Evolutionary conservation across 2,797 vertebrate genomes (phyloP), one percentile per base, ranked within the genome.

Genomic region (Ceryle rudis): DNA sequence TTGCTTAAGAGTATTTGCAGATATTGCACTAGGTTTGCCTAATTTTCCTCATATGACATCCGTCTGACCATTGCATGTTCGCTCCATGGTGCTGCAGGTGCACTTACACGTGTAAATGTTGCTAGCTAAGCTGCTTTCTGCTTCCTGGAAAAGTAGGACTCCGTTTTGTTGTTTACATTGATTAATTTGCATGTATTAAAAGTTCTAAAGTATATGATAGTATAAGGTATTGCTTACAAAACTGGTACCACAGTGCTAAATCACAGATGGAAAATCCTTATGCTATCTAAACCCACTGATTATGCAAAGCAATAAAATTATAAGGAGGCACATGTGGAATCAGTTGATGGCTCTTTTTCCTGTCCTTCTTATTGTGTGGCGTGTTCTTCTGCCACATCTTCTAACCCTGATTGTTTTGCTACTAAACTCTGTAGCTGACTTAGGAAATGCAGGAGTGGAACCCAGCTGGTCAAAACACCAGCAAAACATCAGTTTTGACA

Each of bases 91-190:
- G 35, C 58, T 91, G 52, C 35, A 75, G 51, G 28, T 73, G n/a
- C 4, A 23, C 11, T 58, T 31, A 5, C 1, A 11, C 8, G 0
- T 18, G 14, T 73, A 28, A 65, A 31, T 1, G 0, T 73, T 67
- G 41, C 28, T 78, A 74, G 29, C n/a, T 64, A 7, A 62, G 23
- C 64, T 73, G 29, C 47, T 81, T 72, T 44, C 54, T 61, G 35
- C 21, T 13, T 66, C 31, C 85, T 60, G 58, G 52, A 64, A 87
- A 65, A 65, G 26, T 33, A 90, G 31, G 5, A 23, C 39, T 69
- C 29, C 35, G 11, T 51, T 28, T 74, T 2, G 0, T 72, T 85
- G 26, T 82, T 96, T 80, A 64, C 39, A 13, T 0, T 79, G 37
- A 70, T 86, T 47, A 65, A 75, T 64, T 33, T 52, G 1, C 52